Conservation (phyloP, 2,113 vertebrate genomes). For the Peromyscus californicus region DNA sequence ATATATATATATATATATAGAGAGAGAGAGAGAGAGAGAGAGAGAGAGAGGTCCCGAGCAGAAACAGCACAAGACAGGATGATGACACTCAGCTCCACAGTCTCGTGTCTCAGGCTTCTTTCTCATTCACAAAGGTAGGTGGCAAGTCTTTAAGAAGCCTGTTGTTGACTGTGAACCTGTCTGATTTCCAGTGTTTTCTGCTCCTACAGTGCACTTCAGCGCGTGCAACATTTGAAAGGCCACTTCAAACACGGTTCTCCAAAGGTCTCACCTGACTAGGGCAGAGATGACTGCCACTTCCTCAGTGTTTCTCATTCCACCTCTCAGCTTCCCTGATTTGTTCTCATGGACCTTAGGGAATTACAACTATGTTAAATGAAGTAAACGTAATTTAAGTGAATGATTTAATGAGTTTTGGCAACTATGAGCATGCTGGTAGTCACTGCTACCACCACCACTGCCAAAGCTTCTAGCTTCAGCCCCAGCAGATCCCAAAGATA, state of each 20-base stretch:
- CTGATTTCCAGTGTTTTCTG: not conserved
- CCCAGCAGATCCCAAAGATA: fast-evolving
- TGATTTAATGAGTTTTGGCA: not conserved
- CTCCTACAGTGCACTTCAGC: not conserved
- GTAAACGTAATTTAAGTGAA: not conserved
- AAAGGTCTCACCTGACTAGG: not conserved
- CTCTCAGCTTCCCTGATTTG: not conserved
- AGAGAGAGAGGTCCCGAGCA: too few species aligned
- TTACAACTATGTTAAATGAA: not conserved
- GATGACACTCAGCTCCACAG: fast-evolving
- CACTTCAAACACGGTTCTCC: not conserved
- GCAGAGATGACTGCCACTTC: not conserved
- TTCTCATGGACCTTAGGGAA: not conserved
- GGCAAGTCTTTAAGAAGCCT: not conserved
- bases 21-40: too few species aligned
- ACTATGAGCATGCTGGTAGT: not conserved
- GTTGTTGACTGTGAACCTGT: too few species aligned
- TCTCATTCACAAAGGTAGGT: not conserved
- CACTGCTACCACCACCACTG: not conserved
- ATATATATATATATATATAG: too few species aligned
- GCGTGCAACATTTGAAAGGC: not conserved
- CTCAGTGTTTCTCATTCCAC: too few species aligned
- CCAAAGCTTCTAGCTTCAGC: not conserved
- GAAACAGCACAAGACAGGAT: not conserved
- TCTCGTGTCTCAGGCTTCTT: fast-evolving